Evolutionary conservation across 2,888 invertebrate species (phyloP).

Genomic region (Melinaea menophilus): DNA sequence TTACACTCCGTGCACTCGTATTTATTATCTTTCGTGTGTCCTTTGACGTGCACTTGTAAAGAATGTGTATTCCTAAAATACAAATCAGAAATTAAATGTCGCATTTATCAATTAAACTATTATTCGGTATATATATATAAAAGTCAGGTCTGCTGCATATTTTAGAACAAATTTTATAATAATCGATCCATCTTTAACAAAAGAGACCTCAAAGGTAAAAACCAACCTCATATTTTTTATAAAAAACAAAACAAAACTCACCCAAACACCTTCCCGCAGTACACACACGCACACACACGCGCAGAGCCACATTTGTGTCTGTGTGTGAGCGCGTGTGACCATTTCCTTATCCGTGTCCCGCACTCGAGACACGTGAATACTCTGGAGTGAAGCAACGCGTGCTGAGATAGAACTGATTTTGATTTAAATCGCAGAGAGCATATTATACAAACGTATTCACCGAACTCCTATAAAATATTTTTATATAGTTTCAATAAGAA

Average conservation of each 20-base stretch:
- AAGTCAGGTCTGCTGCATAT: too few species aligned
- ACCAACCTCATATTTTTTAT: not conserved
- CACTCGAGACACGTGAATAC: conserved; percentile 27
- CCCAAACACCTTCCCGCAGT: conserved; percentile 21
- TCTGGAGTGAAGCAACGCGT: conserved; percentile 27
- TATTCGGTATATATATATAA: not conserved
- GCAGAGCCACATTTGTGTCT: conserved; percentile 24
- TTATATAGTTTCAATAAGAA: not conserved
- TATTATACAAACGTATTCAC: conserved; percentile 24
- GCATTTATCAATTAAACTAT: too few species aligned
- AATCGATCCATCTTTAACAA: too few species aligned
- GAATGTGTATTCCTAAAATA: conserved; percentile 23
- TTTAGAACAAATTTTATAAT: too few species aligned
- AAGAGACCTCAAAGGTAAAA: too few species aligned
- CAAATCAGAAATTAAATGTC: too few species aligned
- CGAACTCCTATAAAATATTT: conserved; percentile 22
- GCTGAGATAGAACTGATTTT: conserved; percentile 26
- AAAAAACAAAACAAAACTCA: conserved; percentile 10
- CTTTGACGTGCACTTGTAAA: conserved; percentile 21
- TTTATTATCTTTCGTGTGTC: conserved; percentile 26
- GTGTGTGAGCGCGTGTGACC: conserved; percentile 24
- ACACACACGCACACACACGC: conserved; percentile 15
- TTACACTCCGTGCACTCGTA: conserved; percentile 31
- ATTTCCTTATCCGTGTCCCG: conserved; percentile 14
- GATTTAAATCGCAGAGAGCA: conserved; percentile 31